Percentiles rank a stretch among this genome's conserved stretches.
These are phyloP conservation scores for Chaetodon auriga DNA, from an alignment of 2,113 vertebrate species.

Conservation along the genomic window DNA sequence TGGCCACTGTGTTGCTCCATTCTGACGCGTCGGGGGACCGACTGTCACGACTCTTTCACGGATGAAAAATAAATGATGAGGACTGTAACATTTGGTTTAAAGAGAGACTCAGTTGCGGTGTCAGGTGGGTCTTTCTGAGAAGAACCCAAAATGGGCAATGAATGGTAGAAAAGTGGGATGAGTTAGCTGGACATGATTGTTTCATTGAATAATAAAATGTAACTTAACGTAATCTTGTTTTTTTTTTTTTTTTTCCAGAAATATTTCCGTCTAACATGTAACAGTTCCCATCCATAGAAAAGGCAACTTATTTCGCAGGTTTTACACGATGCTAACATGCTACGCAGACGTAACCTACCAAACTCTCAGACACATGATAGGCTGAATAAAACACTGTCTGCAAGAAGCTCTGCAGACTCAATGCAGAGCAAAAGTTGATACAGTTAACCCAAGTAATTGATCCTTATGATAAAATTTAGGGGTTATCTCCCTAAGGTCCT, in stretches of 20 bases:
- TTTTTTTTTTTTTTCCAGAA: constrained; percentile 43
- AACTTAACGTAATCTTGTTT: constrained; percentile 9
- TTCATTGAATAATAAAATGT: constrained; percentile 31
- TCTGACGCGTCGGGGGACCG: constrained; percentile 3
- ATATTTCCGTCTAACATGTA: constrained; percentile 32
- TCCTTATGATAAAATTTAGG: constrained; percentile 41
- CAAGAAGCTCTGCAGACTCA: constrained; percentile 38
- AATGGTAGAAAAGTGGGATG: neutral
- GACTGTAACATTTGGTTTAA: constrained; percentile 34
- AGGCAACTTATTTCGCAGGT: constrained; percentile 53
- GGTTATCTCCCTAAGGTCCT: constrained; percentile 50
- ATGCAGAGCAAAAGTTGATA: constrained; percentile 47
- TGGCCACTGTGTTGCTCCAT: constrained; percentile 19
- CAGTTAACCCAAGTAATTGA: constrained; percentile 41
- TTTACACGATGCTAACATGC: constrained; percentile 63
- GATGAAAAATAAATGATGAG: neutral
- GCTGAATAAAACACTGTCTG: constrained; percentile 66
- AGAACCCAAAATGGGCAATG: too few species aligned
- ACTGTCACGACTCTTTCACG: neutral
- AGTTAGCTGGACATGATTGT: constrained; percentile 15
- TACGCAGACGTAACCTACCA: constrained; percentile 67
- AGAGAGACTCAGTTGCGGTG: neutral
- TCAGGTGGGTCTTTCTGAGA: neutral
- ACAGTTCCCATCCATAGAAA: constrained; percentile 49
- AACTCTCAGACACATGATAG: constrained; percentile 49